Evolutionary conservation across 2,113 vertebrate genomes (phyloP), one percentile per base, ranked within the genome.

Genomic region (Pachypanchax playfairii): DNA sequence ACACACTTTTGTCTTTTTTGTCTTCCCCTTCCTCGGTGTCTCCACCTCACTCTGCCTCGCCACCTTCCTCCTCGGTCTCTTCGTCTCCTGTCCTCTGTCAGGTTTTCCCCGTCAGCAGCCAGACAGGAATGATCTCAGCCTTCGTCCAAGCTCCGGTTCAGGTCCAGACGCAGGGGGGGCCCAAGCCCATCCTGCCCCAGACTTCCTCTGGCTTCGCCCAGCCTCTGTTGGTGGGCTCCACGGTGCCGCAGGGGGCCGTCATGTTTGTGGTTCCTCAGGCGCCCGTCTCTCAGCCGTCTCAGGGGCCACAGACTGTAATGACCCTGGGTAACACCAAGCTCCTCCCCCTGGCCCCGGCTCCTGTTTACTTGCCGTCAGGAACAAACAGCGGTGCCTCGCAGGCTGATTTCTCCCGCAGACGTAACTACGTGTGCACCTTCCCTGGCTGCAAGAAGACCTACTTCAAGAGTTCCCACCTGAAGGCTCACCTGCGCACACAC

Each of bases 391-490:
- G 53, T 7, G 1, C 79, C 18, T 87, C 93, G 17, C 94, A 94
- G 82, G 65, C 92, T 21, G 96, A 99, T 86, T 96, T 97, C 60
- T 96, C 93, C n/a, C 91, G 97, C 59, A 87, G 96, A 20, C 92
- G 97, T 1, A 98, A 97, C 82, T 99, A 98, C 0, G 79, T 98
- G 12, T 99, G 97, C 67, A 94, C 73, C 84, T 98, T 96, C 55
- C 91, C 94, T 0, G 96, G 96, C 39, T 99, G 97, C 90, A 94
- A 94, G 84, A 99, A 99, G 87, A 98, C 97, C 0, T 99, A 99
- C 83, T 98, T 98, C 89, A 99, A 99, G 90, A 99, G 97, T 35
- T 99, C 97, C 0, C 97, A 99, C 82, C 94, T 99, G 65, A 99
- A 98, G 87, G 97, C 96, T 22, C 97, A 99, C 78, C 95, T 98